These are phyloP conservation scores for Aquatica leii DNA, from an alignment of 2,888 invertebrate genomes.

Conservation along the genomic window DNA sequence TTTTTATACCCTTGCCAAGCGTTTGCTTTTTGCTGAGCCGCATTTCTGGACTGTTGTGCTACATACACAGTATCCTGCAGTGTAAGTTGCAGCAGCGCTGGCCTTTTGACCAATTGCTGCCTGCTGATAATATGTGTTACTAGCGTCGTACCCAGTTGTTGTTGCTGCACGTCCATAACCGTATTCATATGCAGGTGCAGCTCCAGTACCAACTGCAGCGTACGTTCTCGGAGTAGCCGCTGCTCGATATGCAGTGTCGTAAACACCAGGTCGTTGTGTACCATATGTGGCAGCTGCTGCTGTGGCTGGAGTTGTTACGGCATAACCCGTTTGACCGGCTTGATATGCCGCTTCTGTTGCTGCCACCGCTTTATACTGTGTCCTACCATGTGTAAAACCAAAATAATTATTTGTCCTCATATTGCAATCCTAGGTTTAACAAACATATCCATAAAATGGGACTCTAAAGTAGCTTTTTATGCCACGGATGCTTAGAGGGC, in stretches of 20 bases:
- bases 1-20: constrained; percentile 72
- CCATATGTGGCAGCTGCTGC: constrained; percentile 85
- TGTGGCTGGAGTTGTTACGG: constrained; percentile 81
- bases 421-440: constrained; percentile 50
- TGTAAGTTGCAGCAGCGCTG: constrained; percentile 66
- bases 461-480: too few species aligned
- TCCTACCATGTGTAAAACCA: constrained; percentile 92
- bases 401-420: constrained; percentile 95
- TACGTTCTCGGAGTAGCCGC: constrained; percentile 79
- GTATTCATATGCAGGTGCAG: constrained; percentile 73
- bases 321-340: constrained; percentile 84
- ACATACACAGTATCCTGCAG: constrained; percentile 84
- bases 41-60: constrained; percentile 76
- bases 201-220: constrained; percentile 63
- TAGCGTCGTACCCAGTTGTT: constrained; percentile 72
- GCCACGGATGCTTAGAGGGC: too few species aligned
- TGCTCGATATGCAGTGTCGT: constrained; percentile 85
- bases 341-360: constrained; percentile 85
- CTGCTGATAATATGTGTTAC: constrained; percentile 86
- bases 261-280: constrained; percentile 82
- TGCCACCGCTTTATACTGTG: constrained; percentile 81
- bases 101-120: constrained; percentile 75
- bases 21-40: constrained; percentile 60
- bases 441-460: too few species aligned
- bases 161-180: constrained; percentile 67